These are phyloP conservation scores for Albula goreensis DNA, from an alignment of 2,113 vertebrate species.

Conservation along the genomic window DNA sequence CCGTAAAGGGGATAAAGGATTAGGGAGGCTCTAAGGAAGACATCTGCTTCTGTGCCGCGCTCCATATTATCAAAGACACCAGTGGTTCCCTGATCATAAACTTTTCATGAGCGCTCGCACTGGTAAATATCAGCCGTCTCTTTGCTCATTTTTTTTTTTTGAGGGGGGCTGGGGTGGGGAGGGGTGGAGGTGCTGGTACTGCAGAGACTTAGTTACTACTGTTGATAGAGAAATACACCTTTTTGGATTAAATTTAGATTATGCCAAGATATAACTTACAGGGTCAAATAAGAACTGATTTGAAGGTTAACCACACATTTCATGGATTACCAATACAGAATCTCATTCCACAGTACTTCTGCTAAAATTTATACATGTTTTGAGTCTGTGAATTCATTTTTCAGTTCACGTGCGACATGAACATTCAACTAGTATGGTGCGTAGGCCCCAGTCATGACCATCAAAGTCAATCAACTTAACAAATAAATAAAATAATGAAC, in stretches of 20 bases:
- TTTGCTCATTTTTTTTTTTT: conserved; percentile 28
- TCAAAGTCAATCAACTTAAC: background rate
- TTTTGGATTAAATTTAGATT: background rate
- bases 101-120: conserved; percentile 72
- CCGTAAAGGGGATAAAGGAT: conserved; percentile 70
- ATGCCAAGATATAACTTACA: background rate
- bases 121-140: conserved; percentile 69
- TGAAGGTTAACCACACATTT: background rate
- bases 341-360: background rate
- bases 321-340: background rate
- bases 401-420: background rate
- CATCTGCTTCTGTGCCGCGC: conserved; percentile 72
- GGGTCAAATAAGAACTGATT: background rate
- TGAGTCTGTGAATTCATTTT: background rate
- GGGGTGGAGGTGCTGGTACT: background rate
- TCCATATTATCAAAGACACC: conserved; percentile 73
- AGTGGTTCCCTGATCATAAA: conserved; percentile 74
- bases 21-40: conserved; percentile 73
- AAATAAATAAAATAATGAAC: background rate
- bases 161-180: conserved; percentile 28
- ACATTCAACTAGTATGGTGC: background rate
- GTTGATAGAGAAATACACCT: conserved; percentile 51
- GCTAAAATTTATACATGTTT: background rate
- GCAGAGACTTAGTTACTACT: conserved; percentile 43
- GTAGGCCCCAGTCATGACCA: background rate